phyloP scores from a whole-genome alignment of 1,140 invertebrate genomes.

The Grapholita molesta region DNA sequence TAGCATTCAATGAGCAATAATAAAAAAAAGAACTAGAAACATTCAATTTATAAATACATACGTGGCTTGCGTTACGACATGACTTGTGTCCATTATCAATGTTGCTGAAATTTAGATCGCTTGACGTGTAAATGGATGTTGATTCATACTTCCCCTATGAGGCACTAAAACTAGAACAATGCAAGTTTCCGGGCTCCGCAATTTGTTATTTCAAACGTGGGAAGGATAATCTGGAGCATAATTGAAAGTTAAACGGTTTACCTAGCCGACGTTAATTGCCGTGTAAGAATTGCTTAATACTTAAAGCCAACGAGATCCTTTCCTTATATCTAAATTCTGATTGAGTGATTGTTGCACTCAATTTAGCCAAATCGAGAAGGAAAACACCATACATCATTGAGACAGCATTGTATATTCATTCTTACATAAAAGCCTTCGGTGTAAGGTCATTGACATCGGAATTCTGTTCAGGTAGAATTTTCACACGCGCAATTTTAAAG shows the following conservation, averaged over 20 bases:
- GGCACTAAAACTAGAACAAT: not conserved
- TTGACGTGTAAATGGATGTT: conserved; percentile 16
- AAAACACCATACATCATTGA: too few relatives aligned
- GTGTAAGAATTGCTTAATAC: too few relatives aligned
- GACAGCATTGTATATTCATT: too few relatives aligned
- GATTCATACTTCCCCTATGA: not conserved
- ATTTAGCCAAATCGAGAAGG: too few relatives aligned
- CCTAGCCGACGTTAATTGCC: not conserved
- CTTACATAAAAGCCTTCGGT: not conserved
- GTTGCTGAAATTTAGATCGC: conserved; percentile 43
- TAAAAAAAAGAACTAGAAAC: not conserved
- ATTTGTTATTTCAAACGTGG: not conserved
- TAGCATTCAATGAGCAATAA: not conserved
- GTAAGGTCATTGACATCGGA: not conserved
- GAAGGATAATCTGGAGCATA: not conserved
- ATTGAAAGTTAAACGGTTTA: not conserved
- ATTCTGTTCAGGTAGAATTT: not conserved
- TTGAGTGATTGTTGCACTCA: too few relatives aligned
- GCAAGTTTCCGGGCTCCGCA: not conserved
- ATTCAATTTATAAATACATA: not conserved
- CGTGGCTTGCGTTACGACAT: not conserved
- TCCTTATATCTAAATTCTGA: too few relatives aligned
- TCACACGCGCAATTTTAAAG: not conserved
- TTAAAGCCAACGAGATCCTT: too few relatives aligned
- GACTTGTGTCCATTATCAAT: conserved; percentile 16